phyloP scores from a whole-genome alignment of 2,113 vertebrate species.

The Halcyon malimbica region DNA sequence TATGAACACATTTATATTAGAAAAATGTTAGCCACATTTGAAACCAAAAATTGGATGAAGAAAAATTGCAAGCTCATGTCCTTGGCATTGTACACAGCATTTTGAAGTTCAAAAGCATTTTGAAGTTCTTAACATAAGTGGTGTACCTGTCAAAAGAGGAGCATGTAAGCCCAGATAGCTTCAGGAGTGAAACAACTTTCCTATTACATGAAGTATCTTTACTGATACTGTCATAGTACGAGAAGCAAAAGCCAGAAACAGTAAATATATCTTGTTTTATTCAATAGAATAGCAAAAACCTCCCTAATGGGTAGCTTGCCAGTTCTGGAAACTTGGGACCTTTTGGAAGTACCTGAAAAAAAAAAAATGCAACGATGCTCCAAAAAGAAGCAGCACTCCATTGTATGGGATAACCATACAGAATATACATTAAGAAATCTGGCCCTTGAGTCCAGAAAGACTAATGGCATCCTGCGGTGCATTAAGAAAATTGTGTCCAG shows the following conservation, averaged over 20 bases:
- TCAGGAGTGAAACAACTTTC: background rate
- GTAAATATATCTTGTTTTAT: background rate
- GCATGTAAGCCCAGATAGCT: background rate
- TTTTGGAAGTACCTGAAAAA: background rate
- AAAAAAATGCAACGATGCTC: background rate
- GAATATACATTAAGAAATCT: background rate
- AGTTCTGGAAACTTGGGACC: background rate
- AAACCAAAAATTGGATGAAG: background rate
- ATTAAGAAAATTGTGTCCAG: too few relatives aligned
- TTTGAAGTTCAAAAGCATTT: background rate
- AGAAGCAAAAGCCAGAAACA: background rate
- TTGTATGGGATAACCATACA: background rate
- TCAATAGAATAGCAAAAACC: background rate
- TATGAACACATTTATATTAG: background rate
- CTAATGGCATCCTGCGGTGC: too few relatives aligned
- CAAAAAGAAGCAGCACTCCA: background rate
- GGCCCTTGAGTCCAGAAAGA: too few relatives aligned
- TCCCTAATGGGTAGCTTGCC: background rate
- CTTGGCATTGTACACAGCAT: background rate
- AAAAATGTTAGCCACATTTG: conserved; percentile 9
- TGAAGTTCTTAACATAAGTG: background rate
- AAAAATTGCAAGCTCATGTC: background rate
- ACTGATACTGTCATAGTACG: too few relatives aligned
- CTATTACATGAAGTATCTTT: background rate
- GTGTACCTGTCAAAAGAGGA: background rate